Evolutionary conservation across 2,888 invertebrate species (phyloP).

Genomic region (Idaea dimidiata): DNA sequence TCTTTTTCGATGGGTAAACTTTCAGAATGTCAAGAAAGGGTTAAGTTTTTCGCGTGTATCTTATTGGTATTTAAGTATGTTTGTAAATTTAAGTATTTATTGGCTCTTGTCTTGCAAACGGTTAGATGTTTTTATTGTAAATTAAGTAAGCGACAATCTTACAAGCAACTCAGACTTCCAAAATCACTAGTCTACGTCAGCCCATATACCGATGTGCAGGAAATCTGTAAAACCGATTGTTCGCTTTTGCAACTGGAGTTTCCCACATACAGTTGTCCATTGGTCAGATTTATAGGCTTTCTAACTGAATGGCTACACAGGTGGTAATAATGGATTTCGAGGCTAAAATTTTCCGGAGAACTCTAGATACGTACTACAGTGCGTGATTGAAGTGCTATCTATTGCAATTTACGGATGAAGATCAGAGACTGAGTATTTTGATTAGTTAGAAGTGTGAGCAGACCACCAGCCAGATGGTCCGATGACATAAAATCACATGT

Average conservation of each 20-base stretch:
- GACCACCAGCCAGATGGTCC: no score
- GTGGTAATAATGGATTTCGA: constrained; percentile 58
- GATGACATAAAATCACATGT: no score
- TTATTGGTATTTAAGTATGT: no score
- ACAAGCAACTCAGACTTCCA: no score
- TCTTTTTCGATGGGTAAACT: no score
- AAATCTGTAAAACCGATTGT: constrained; percentile 24
- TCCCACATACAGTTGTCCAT: constrained; percentile 54
- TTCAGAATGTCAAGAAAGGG: no score
- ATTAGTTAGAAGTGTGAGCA: no score
- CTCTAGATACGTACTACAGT: neutral
- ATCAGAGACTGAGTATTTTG: neutral
- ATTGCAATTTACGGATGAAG: neutral
- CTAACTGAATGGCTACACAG: constrained; percentile 52
- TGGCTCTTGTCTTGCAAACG: no score
- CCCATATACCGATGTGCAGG: constrained; percentile 9
- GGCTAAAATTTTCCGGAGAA: constrained; percentile 32
- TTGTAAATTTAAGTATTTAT: no score
- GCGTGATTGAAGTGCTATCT: neutral
- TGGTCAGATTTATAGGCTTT: constrained; percentile 58
- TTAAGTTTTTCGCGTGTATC: no score
- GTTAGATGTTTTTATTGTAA: no score
- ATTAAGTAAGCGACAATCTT: no score
- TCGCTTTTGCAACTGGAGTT: constrained; percentile 46
- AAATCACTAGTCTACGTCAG: neutral